Evolutionary conservation across 1,140 invertebrate genomes (phyloP).

Genomic region (Pseudomyrmex cubaensis): DNA sequence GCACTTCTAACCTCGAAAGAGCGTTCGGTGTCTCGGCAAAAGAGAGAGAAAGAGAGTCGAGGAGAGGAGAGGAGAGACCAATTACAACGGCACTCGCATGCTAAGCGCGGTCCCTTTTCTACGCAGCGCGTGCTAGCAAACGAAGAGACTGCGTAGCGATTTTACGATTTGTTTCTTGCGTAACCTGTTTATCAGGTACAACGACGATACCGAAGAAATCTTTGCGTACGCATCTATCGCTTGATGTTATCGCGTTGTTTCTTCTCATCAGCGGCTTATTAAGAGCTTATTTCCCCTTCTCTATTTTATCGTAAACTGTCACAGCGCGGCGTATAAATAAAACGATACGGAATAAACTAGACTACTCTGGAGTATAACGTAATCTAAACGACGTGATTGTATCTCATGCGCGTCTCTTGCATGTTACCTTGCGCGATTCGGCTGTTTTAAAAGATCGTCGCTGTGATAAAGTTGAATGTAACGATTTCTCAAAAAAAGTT

Average conservation of each 20-base stretch:
- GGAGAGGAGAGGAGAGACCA: constrained; percentile 25
- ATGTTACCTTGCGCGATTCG: constrained; percentile 32
- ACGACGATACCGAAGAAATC: not conserved
- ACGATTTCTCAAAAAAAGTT: no score
- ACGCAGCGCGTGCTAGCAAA: not conserved
- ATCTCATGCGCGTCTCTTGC: constrained; percentile 6
- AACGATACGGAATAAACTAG: constrained; percentile 17
- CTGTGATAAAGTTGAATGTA: constrained; percentile 14
- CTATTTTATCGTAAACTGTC: constrained; percentile 2
- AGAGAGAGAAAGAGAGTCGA: constrained; percentile 51
- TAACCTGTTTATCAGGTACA: constrained; percentile 14
- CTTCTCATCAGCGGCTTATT: not conserved
- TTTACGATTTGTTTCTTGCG: constrained; percentile 37
- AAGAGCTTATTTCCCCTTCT: not conserved
- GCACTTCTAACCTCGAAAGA: constrained; percentile 76
- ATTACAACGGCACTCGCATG: constrained; percentile 73
- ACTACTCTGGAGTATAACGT: constrained; percentile 13
- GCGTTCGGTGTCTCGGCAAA: constrained; percentile 67
- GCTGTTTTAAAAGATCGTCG: constrained; percentile 24
- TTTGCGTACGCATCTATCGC: constrained; percentile 3
- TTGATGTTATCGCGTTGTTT: constrained; percentile 27
- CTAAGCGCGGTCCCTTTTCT: constrained; percentile 71
- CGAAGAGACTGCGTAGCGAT: constrained; percentile 25
- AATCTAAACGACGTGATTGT: constrained; percentile 8
- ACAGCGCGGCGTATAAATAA: constrained; percentile 15